A percentile compares a stretch with the other conserved stretches of the same genome.
Conservation (phyloP, 1,140 invertebrate genomes). For the Chrysoperla carnea region DNA sequence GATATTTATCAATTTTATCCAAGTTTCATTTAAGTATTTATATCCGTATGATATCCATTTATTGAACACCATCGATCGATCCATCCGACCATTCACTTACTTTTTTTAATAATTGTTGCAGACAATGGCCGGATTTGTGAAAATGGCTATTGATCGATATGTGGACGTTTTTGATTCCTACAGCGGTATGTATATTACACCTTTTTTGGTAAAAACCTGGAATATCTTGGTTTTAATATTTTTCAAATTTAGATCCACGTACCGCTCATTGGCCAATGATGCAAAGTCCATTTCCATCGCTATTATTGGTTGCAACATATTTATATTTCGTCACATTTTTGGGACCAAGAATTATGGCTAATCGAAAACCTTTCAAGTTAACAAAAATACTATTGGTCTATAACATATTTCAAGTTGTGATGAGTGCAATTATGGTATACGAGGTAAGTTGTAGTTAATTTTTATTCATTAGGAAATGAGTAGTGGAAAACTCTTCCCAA, state of each 20-base stretch:
- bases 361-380: slow-evolving; percentile 72
- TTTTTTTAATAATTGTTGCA: slow-evolving; percentile 10
- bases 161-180: slow-evolving; percentile 23
- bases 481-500: no score
- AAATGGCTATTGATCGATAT: slow-evolving; percentile 37
- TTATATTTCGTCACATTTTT: slow-evolving; percentile 61
- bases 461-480: no score
- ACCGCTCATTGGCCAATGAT: slow-evolving; percentile 83
- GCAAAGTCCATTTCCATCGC: slow-evolving; percentile 71
- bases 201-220: not conserved
- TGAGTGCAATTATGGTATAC: slow-evolving; percentile 74
- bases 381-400: slow-evolving; percentile 66
- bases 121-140: slow-evolving; percentile 31
- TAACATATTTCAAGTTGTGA: slow-evolving; percentile 75
- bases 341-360: slow-evolving; percentile 74
- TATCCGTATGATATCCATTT: no score
- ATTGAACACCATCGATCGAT: no score
- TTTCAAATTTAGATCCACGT: slow-evolving; percentile 45
- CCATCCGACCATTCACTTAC: no score
- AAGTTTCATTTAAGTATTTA: no score
- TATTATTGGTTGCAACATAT: slow-evolving; percentile 64
- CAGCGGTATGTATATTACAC: slow-evolving; percentile 21
- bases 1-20: no score
- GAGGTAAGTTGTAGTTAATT: slow-evolving; percentile 41
- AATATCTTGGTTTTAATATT: not conserved